Base-by-base conservation (phyloP, 1,140 invertebrate species). In the Schlechtendalia chinensis region DNA sequence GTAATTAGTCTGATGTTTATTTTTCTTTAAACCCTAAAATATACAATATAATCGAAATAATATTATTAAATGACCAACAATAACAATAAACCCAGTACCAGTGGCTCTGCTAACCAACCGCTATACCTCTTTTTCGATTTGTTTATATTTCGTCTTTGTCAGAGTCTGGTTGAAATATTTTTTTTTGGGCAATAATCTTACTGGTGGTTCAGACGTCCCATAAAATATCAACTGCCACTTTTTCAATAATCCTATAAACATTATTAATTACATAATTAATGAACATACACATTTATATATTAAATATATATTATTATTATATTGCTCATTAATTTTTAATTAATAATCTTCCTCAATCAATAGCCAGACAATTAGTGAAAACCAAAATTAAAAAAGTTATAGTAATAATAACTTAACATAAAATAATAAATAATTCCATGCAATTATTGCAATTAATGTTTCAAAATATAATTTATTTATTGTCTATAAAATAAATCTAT, bases 211-310 rank as follows among this genome's bases (percentile, higher is more conserved):
- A 32, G 92, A 88, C 0, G 95, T 97, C n/a, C 96, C 96, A 84
- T 97, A 96, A 85, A 97, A 93, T 84, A 97, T 94, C 61, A 98
- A 86, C 86, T 96, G 94, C 94, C 94, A 96, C 86, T 96, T 95
- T 84, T 94, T 93, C 63, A 97, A 85, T 69, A 95, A 91, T 50
- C 93, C 94, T 77, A 59, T 4, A 47, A 39, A 77, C 22, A 77
- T 32, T 45, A 67, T 22, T 22, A 67, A 67, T 50, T 50, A 50
- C 11, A 50, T 50, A 45, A 45, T 45, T 45, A 45, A 45, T 45
- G 10, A 45, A 50, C 8, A 50, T 50, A 50, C 12, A 8, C 14
- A 50, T 12, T 50, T 5, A 50, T 12, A 50, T 39, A 39, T 39
- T 3, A 3, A 3, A 39, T 39, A 39, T 39, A 39, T 39, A 39